Evolutionary conservation across 2,888 invertebrate genomes (phyloP).

Genomic region (Amphiduros pacificus): DNA sequence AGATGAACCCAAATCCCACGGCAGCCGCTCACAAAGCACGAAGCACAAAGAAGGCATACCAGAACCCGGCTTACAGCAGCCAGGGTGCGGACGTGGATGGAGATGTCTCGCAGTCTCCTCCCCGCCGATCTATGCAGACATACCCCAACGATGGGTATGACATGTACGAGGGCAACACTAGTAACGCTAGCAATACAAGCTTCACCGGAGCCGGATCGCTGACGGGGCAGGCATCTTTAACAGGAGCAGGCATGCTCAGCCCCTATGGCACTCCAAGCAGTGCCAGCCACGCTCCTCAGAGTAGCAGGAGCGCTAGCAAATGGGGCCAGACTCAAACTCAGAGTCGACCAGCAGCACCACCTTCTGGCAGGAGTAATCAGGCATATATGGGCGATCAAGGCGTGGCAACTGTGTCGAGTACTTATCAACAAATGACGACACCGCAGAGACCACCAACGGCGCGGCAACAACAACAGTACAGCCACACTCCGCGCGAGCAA

Average conservation of each 20-base stretch:
- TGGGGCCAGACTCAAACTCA: not conserved
- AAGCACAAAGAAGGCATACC: conserved; percentile 1
- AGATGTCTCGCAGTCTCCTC: not conserved
- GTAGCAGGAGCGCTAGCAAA: not conserved
- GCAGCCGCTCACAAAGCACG: no score
- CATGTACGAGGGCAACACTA: conserved; percentile 1
- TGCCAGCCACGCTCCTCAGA: not conserved
- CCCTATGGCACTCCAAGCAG: not conserved
- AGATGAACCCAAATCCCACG: not conserved
- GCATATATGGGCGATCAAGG: not conserved
- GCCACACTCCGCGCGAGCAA: not conserved
- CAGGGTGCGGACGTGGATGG: conserved; percentile 8
- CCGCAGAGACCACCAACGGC: not conserved
- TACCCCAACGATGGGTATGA: conserved; percentile 8
- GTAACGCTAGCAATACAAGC: not conserved
- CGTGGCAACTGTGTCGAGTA: conserved; percentile 2
- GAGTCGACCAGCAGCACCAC: not conserved
- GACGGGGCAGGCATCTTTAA: not conserved
- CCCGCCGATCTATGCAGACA: conserved; percentile 2
- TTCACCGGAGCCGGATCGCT: not conserved
- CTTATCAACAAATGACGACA: not conserved
- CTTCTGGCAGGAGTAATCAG: not conserved
- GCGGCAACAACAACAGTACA: not conserved
- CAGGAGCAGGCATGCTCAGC: not conserved
- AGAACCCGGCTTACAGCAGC: conserved; percentile 10